Evolutionary conservation across 2,888 invertebrate species (phyloP).

Genomic region (Epinotia brunnichana): DNA sequence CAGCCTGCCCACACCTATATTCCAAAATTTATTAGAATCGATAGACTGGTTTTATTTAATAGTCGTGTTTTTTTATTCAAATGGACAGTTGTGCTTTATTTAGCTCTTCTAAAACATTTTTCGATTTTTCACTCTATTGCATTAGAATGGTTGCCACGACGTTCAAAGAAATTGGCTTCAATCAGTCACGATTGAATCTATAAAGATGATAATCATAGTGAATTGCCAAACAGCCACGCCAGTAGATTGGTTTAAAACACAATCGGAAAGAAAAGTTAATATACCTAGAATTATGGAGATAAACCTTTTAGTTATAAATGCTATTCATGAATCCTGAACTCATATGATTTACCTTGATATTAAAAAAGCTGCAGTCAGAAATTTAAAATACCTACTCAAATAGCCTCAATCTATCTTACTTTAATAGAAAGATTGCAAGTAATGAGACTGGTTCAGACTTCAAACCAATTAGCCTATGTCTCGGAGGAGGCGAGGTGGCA

Average conservation of each 20-base stretch:
- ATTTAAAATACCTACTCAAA: neutral
- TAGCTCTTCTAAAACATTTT: slow-evolving; percentile 5
- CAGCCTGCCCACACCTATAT: slow-evolving; percentile 23
- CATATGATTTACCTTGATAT: neutral
- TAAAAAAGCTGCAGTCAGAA: neutral
- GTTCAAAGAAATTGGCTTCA: neutral
- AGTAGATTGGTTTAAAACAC: neutral
- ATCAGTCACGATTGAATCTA: slow-evolving; percentile 17
- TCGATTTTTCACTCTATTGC: slow-evolving; percentile 9
- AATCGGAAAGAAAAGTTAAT: neutral
- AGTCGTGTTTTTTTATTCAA: neutral
- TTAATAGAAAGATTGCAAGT: slow-evolving; percentile 23
- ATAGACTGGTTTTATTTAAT: slow-evolving; percentile 28
- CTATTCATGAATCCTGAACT: neutral
- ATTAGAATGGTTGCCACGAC: neutral
- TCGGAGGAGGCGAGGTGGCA: slow-evolving; percentile 38
- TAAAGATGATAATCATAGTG: slow-evolving; percentile 1
- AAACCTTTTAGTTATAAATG: neutral
- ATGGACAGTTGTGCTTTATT: slow-evolving; percentile 6
- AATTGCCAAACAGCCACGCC: slow-evolving; percentile 5
- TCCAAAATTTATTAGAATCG: slow-evolving; percentile 2
- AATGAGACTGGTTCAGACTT: slow-evolving; percentile 12
- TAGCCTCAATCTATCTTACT: slow-evolving; percentile 2
- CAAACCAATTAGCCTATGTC: slow-evolving; percentile 7
- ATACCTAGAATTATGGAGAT: neutral